A percentile compares a stretch with the other conserved stretches of the same genome.
Evolutionary conservation across 2,797 vertebrate genomes (phyloP).

Genomic region (Silurus lanzhouensis): DNA sequence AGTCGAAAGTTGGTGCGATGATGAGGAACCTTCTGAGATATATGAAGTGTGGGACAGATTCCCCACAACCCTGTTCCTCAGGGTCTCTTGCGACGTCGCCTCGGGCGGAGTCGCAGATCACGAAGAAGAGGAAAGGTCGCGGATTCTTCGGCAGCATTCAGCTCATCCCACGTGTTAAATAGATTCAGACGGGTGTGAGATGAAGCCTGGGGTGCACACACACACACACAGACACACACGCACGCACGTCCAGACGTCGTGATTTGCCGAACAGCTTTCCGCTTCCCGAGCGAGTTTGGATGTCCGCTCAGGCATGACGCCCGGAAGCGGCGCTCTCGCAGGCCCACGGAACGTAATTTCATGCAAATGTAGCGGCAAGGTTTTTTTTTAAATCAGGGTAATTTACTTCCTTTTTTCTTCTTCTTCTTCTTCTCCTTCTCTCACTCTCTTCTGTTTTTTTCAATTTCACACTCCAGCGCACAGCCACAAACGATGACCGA

Average conservation of each 20-base stretch:
- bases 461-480: slow-evolving; percentile 73
- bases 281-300: slow-evolving; percentile 7
- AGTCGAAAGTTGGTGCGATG: neutral
- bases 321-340: slow-evolving; percentile 32
- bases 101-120: slow-evolving; percentile 3
- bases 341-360: slow-evolving; percentile 37
- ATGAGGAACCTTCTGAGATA: neutral
- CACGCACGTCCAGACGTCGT: slow-evolving; percentile 30
- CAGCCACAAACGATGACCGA: slow-evolving; percentile 68
- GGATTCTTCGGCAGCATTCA: slow-evolving; percentile 29
- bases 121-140: neutral
- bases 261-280: slow-evolving; percentile 39
- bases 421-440: slow-evolving; percentile 38
- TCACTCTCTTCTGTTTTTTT: slow-evolving; percentile 62
- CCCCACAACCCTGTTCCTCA: neutral
- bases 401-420: slow-evolving; percentile 18
- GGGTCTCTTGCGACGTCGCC: neutral
- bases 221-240: slow-evolving; percentile 31
- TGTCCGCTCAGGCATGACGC: slow-evolving; percentile 35
- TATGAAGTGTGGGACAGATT: slow-evolving; percentile 7
- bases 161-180: slow-evolving; percentile 32
- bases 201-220: slow-evolving; percentile 35
- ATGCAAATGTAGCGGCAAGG: slow-evolving; percentile 53
- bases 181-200: slow-evolving; percentile 24
- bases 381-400: slow-evolving; percentile 54